phyloP scores from a whole-genome alignment of 2,888 invertebrate genomes.

The Cheilosia scutellata region DNA sequence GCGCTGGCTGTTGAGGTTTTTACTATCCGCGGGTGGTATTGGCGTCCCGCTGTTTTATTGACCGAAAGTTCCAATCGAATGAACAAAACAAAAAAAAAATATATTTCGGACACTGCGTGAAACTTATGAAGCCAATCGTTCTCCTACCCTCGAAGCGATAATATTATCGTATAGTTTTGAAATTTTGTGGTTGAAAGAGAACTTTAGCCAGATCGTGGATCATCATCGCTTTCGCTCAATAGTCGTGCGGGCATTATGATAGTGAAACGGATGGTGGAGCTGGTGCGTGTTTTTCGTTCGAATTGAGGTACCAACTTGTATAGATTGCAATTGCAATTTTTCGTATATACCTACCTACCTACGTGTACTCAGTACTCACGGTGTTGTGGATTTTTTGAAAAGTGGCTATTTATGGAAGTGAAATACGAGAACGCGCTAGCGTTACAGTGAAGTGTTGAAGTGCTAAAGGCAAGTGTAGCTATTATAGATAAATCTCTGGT shows the following conservation, averaged over 20 bases:
- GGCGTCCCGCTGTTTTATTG: conserved; percentile 56
- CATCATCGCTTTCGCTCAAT: conserved; percentile 21
- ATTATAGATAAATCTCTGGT: background rate
- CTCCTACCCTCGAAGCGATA: conserved; percentile 12
- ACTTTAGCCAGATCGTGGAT: conserved; percentile 23
- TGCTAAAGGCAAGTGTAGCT: too few species aligned
- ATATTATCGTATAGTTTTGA: conserved; percentile 34
- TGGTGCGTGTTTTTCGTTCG: conserved; percentile 9
- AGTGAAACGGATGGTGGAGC: background rate
- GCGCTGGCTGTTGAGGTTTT: background rate
- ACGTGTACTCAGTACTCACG: background rate
- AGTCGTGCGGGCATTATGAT: background rate
- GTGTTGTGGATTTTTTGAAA: conserved; percentile 11
- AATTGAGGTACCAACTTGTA: background rate
- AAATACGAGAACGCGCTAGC: conserved; percentile 2
- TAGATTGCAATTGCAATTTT: conserved; percentile 14
- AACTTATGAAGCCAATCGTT: conserved; percentile 39
- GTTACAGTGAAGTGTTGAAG: conserved; percentile 1
- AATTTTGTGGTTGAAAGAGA: conserved; percentile 42
- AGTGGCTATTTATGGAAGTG: conserved; percentile 15
- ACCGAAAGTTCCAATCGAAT: conserved; percentile 45
- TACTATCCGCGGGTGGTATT: conserved; percentile 20
- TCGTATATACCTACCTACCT: background rate
- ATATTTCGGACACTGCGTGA: conserved; percentile 19
- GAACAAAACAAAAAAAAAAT: conserved; percentile 10